A percentile compares a stretch with the other conserved stretches of the same genome.
Evolutionary conservation across 1,140 invertebrate species (phyloP).

Genomic region (Cyclina sinensis): DNA sequence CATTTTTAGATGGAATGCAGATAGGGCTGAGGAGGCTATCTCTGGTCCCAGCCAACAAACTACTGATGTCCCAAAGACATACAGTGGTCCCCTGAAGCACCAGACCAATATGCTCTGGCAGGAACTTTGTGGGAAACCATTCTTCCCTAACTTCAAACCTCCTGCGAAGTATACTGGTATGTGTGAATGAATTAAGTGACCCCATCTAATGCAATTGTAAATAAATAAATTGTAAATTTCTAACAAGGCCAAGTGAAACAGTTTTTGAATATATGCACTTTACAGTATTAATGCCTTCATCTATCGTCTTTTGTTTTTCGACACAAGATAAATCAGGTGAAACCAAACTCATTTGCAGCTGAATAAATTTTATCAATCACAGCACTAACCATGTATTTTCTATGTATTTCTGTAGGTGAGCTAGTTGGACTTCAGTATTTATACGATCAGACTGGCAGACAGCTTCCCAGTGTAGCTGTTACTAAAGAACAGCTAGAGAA

Average conservation of each 20-base stretch:
- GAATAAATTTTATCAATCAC: background rate
- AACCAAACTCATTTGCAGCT: background rate
- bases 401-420: conserved; percentile 64
- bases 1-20: conserved; percentile 70
- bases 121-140: conserved; percentile 56
- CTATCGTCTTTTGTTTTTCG: background rate
- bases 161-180: conserved; percentile 71
- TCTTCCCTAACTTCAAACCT: conserved; percentile 39
- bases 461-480: background rate
- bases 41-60: background rate
- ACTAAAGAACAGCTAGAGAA: conserved; percentile 41
- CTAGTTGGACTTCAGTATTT: conserved; percentile 70
- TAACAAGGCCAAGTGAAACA: conserved; percentile 6
- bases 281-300: too few species aligned
- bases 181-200: conserved; percentile 38
- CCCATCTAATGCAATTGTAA: conserved; percentile 9
- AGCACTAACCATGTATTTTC: conserved; percentile 1
- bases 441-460: conserved; percentile 60
- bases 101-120: conserved; percentile 63
- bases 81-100: conserved; percentile 54
- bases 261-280: background rate
- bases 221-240: background rate
- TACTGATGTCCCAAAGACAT: conserved; percentile 43
- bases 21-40: conserved; percentile 54
- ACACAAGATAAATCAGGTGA: background rate